Evolutionary conservation across 2,113 vertebrate species (phyloP).

Genomic region (Tricholaema leucomelas): DNA sequence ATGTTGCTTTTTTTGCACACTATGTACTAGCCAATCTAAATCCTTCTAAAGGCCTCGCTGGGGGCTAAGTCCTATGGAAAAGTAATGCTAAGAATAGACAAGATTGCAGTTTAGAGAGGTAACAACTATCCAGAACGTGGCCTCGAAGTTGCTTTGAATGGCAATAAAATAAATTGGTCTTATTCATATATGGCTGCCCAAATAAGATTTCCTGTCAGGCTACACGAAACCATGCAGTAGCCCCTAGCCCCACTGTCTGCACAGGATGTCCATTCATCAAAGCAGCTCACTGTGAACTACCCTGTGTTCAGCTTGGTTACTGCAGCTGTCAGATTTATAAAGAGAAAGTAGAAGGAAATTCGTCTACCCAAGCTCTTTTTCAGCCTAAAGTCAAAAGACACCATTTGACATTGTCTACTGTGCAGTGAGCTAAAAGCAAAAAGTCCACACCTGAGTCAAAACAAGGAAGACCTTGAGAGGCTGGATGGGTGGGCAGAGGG

Average conservation of each 20-base stretch:
- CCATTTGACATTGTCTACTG: accelerated
- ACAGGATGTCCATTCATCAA: accelerated
- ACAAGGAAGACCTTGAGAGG: too few relatives aligned
- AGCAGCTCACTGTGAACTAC: accelerated
- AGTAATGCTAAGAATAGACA: background rate
- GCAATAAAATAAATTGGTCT: background rate
- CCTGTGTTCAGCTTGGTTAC: background rate
- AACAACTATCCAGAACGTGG: accelerated
- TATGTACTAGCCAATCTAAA: background rate
- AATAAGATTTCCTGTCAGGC: background rate
- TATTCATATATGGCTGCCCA: background rate
- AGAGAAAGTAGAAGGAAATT: background rate
- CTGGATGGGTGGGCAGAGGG: too few relatives aligned
- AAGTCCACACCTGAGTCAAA: background rate
- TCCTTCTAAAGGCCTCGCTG: background rate
- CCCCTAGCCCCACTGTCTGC: accelerated
- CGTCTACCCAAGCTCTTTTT: background rate
- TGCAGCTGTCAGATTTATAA: background rate
- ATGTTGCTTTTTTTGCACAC: background rate
- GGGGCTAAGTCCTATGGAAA: background rate
- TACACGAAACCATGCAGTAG: background rate
- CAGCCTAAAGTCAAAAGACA: background rate
- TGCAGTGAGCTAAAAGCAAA: background rate
- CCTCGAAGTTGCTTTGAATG: background rate
- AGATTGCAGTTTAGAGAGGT: background rate